Evolutionary conservation across 2,113 vertebrate species (phyloP), one percentile per base, ranked within the genome.

Genomic region (Pygoscelis antarcticus): DNA sequence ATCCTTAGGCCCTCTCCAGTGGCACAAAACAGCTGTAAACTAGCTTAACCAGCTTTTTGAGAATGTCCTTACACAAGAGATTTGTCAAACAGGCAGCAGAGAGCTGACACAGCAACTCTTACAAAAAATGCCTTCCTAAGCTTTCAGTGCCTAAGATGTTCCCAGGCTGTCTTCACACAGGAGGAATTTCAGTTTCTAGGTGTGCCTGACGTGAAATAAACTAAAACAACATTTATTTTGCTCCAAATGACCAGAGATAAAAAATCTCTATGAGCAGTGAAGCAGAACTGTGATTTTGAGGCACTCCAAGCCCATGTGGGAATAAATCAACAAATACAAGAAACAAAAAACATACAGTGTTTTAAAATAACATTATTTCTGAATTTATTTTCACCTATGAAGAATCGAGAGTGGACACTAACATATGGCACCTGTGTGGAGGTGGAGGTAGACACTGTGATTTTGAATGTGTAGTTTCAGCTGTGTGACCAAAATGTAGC

Each of bases 111-210:
- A 89, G 61, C 83, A 81, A 7, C 25, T 72, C 54, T 72, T 65
- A n/a, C 5, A 85, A 87, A 97, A 97, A 95, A 85, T 75, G 49
- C 42, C 20, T 93, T 87, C 57, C 44, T 87, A 88, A 86, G 79
- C 13, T 95, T 94, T 89, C 52, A 84, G 5, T 55, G 26, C 32
- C 18, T 55, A 70, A 70, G 32, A 78, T 38, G 14, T 51, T 83
- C 57, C 22, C 47, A 57, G 19, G 25, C n/a, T 62, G 65, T 36
- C 38, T 65, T 95, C 46, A 69, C 6, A 46, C 0, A 1, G 23
- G 30, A 47, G 20, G 19, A 87, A 83, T 87, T 94, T 76, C 27
- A 83, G 62, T 13, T 83, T 71, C 52, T 91, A 93, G 57, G n/a
- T 79, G 54, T 76, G 36, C 57, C 25, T 76, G 61, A 89, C n/a